Evolutionary conservation across 2,797 vertebrate species (phyloP), one percentile per base, ranked within the genome.

Genomic region (Scomberomorus guttatus): DNA sequence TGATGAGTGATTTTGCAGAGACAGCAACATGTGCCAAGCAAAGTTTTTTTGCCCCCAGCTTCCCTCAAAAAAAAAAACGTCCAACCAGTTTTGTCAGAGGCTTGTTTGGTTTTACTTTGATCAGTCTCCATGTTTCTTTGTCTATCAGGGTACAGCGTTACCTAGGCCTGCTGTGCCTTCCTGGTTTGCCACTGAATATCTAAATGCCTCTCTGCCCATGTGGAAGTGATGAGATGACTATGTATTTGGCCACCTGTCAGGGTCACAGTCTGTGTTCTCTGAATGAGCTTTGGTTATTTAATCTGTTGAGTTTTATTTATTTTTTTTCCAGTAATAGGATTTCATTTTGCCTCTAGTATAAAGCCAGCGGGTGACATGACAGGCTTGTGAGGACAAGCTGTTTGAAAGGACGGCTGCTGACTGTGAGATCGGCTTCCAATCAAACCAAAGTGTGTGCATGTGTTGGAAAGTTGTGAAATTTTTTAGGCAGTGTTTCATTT

Each of bases 131-230:
- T 69, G 56, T 17, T 25, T 46, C 20, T 67, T 80, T 79, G 57
- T 79, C 61, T 71, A 6, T 75, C 32, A 58, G 24, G 57, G 14
- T 12, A 29, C 46, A 42, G 65, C 80, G 84, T 85, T 64, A 72
- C 59, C 59, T 25, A 57, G 67, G 48, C 68, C 71, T 55, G 65
- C 76, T 74, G 82, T 3, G 52, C 61, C n/a, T 44, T 64, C 14
- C 71, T 46, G 3, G 39, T 54, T 57, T 57, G 6, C 51, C 51
- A 12, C 46, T 67, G 67, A 78, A 42, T 46, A 54, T 48, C 46
- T 14, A 52, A 80, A 78, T 29, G 25, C 20, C 15, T 61, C 52
- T 37, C 42, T 17, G 37, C 51, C 32, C 22, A 10, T 20, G 59
- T 56, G 50, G 46, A 61, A 61, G 20, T 56, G 57, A 74, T 65